These are phyloP conservation scores for Epistrophe grossulariae DNA, from an alignment of 2,888 invertebrate genomes.

Conservation along the genomic window DNA sequence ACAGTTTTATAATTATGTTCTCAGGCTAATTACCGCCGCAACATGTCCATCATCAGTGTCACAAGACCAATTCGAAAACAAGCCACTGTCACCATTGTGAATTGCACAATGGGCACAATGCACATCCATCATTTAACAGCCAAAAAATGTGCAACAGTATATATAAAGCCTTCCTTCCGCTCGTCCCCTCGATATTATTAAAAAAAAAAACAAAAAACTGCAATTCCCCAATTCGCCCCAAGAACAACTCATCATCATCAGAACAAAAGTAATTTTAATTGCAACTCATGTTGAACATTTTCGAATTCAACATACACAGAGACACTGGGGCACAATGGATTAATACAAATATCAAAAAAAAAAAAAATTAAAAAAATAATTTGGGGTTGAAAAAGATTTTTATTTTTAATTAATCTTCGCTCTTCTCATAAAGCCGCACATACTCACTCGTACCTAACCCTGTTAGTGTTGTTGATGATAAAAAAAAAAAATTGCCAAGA, in stretches of 20 bases:
- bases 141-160: slow-evolving; percentile 64
- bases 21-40: slow-evolving; percentile 70
- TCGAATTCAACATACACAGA: slow-evolving; percentile 40
- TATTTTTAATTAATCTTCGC: slow-evolving; percentile 38
- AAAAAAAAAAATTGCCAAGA: slow-evolving; percentile 17
- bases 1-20: slow-evolving; percentile 72
- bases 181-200: background rate
- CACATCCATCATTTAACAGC: slow-evolving; percentile 62
- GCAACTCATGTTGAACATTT: slow-evolving; percentile 60
- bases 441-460: background rate
- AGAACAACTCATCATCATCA: slow-evolving; percentile 23
- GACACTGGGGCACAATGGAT: slow-evolving; percentile 30
- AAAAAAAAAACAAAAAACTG: background rate
- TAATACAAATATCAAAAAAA: background rate
- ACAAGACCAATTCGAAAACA: slow-evolving; percentile 67
- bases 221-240: slow-evolving; percentile 20
- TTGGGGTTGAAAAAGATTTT: slow-evolving; percentile 25
- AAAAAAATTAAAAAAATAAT: slow-evolving; percentile 17
- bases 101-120: slow-evolving; percentile 59
- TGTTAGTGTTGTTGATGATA: background rate
- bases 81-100: slow-evolving; percentile 28
- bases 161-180: background rate
- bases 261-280: slow-evolving; percentile 70
- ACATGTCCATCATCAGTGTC: slow-evolving; percentile 68
- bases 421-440: background rate